Evolutionary conservation across 2,888 invertebrate species (phyloP).

Genomic region (Nephrotoma appendiculata): DNA sequence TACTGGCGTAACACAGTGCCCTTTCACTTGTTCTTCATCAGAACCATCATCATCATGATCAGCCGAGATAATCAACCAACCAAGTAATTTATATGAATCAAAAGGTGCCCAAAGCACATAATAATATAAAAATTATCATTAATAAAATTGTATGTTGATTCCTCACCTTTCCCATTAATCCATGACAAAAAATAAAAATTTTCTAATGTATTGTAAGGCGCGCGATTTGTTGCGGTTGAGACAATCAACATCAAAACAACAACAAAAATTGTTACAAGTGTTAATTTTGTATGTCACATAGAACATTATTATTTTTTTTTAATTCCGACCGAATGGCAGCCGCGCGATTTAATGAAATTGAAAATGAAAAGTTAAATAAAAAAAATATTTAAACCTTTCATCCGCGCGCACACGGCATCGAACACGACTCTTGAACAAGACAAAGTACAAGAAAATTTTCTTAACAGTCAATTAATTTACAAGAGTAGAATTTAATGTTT

Average conservation of each 20-base stretch:
- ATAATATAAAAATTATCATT: background rate
- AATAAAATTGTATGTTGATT: background rate
- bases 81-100: background rate
- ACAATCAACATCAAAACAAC: background rate
- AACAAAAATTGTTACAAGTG: background rate
- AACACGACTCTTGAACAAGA: background rate
- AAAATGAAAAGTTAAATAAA: background rate
- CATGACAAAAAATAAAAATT: background rate
- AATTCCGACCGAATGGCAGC: background rate
- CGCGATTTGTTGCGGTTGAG: background rate
- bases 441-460: background rate
- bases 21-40: background rate
- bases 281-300: background rate
- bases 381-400: background rate
- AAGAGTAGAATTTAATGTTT: background rate
- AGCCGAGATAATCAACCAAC: background rate
- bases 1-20: background rate
- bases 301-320: background rate
- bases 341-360: background rate
- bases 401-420: background rate
- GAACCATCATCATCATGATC: background rate
- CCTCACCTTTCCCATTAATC: background rate
- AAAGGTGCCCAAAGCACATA: background rate
- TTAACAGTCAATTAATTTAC: background rate
- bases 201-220: background rate